Conservation (phyloP, 1,140 invertebrate genomes). For the Araneus ventricosus region DNA sequence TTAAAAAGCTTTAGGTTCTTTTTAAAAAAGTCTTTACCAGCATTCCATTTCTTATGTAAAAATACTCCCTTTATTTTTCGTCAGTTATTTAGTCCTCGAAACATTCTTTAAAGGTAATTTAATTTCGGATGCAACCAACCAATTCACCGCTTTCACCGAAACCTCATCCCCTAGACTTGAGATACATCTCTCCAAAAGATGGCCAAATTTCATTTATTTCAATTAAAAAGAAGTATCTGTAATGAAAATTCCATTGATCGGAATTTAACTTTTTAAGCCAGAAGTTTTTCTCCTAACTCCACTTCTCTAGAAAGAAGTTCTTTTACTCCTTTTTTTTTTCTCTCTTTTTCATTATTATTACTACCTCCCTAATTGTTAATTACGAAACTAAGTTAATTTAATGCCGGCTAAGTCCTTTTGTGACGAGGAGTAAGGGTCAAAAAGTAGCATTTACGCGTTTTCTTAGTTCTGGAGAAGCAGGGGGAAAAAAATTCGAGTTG, state of each 20-base stretch:
- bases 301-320: conserved; percentile 27
- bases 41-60: conserved; percentile 4
- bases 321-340: not conserved
- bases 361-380: conserved; percentile 67
- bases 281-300: conserved; percentile 22
- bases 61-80: not conserved
- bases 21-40: not conserved
- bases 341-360: conserved; percentile 25
- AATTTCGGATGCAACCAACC: not conserved
- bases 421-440: conserved; percentile 45
- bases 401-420: conserved; percentile 56
- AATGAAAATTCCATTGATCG: conserved; percentile 73
- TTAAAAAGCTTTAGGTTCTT: not conserved
- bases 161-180: not conserved
- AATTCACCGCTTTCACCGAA: not conserved
- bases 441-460: conserved; percentile 44
- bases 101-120: conserved; percentile 2
- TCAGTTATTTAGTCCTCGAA: not conserved
- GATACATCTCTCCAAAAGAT: conserved; percentile 4
- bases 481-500: not conserved
- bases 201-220: conserved; percentile 54
- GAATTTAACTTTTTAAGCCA: conserved; percentile 65
- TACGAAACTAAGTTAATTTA: conserved; percentile 72
- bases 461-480: not conserved
- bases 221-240: conserved; percentile 66